Conservation (phyloP, 2,797 vertebrate genomes). For the Forpus xanthops region DNA sequence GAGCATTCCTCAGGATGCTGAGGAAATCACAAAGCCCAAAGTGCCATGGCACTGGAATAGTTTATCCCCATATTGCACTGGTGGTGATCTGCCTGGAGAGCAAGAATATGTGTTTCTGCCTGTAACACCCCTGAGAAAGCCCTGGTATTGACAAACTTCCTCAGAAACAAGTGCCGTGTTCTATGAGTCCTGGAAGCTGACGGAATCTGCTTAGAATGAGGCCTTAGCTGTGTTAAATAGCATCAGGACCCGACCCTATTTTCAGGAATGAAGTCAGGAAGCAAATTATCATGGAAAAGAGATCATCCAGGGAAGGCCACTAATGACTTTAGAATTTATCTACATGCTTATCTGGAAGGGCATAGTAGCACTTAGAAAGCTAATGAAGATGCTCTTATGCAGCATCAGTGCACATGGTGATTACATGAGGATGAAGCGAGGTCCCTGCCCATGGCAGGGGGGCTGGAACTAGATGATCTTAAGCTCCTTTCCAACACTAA, state of each 20-base stretch:
- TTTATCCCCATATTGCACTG: not conserved
- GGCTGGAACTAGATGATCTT: too few species aligned
- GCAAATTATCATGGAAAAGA: not conserved
- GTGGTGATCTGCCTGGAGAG: not conserved
- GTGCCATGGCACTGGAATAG: rapidly evolving
- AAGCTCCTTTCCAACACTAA: too few species aligned
- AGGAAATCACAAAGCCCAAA: not conserved
- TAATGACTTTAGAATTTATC: not conserved
- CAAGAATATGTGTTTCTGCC: not conserved
- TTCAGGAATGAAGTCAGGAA: not conserved
- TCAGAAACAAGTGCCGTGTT: not conserved
- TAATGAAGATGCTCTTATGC: not conserved
- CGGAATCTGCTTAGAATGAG: not conserved
- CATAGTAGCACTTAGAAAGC: not conserved
- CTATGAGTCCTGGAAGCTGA: not conserved
- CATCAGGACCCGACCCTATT: not conserved
- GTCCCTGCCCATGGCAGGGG: too few species aligned
- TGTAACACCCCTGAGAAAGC: not conserved
- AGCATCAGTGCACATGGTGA: not conserved
- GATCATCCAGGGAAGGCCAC: not conserved
- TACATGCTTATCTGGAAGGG: not conserved
- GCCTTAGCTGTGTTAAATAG: not conserved
- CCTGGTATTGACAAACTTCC: not conserved
- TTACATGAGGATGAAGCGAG: not conserved
- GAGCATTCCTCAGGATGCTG: not conserved